Base-by-base conservation (phyloP, 2,113 vertebrate genomes). In the Aspiorhynchus laticeps region DNA sequence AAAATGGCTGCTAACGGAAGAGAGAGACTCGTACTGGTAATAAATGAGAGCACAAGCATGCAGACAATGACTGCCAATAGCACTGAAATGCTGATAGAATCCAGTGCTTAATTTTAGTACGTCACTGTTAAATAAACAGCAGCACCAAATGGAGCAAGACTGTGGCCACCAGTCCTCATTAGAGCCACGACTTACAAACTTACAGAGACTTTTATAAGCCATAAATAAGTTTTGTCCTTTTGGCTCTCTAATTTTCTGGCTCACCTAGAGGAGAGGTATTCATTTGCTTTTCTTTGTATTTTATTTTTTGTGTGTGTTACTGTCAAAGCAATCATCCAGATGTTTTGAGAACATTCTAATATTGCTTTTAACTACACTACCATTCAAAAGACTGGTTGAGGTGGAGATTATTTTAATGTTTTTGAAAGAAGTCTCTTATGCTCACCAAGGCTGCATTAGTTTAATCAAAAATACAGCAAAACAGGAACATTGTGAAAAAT, bases 71-170 rank as follows among this genome's bases (percentile, higher is more conserved):
- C 71, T 46, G 75, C 7, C 24, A 38, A 69, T 46, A 65, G 61
- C 81, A 67, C 2, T 21, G 43, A 84, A 61, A 63, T 43, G 48
- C 53, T 26, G 74, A 65, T 67, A 63, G 36, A 65, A 51, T 84
- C 28, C 63, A 69, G 69, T 67, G 82, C 80, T 84, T 87, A 21
- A 83, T 43, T 84, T 79, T 73, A 48, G 41, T 38, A 48, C 7
- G 80, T 84, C 76, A 59, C 33, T 33, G 36, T 31, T 71, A 41
- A 89, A 56, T 85, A 89, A 82, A 87, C 77, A 85, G 43, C 8
- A 8, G 21, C 61, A 85, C 83, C 51, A 85, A 85, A 89, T 48
- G 24, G 61, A 77, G 48, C 78, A 79, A 61, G 78, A 85, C n/a
- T 82, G 71, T 51, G 43, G 36, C 24, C 46, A 69, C 7, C 10